Evolutionary conservation across 2,797 vertebrate genomes (phyloP).

Genomic region (Carcharodon carcharias): DNA sequence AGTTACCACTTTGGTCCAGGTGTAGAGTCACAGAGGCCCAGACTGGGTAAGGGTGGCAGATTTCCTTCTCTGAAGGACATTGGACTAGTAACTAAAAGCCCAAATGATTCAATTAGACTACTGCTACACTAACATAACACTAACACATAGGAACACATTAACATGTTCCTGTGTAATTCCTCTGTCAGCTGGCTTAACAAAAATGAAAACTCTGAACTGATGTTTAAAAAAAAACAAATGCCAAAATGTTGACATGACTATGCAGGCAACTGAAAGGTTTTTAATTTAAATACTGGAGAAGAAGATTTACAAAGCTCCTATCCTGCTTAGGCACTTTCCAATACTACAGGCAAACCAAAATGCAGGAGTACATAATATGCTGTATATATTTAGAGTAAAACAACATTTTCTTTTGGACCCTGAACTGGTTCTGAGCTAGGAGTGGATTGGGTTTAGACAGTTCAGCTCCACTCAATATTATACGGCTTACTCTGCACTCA

Average conservation of each 20-base stretch:
- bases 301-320: background rate
- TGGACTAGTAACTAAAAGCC: too few species aligned
- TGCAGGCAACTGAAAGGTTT: background rate
- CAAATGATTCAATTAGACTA: background rate
- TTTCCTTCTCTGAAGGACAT: background rate
- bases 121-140: background rate
- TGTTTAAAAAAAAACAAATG: background rate
- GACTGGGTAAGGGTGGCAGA: background rate
- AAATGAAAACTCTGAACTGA: background rate
- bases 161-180: background rate
- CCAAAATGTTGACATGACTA: background rate
- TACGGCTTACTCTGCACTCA: constrained; percentile 78
- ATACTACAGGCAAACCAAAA: background rate
- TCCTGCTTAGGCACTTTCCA: background rate
- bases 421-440: background rate
- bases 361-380: background rate
- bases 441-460: background rate
- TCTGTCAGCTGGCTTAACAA: background rate
- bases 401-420: background rate
- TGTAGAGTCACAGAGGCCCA: background rate
- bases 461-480: background rate
- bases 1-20: background rate
- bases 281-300: background rate
- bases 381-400: background rate
- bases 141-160: background rate